Conservation (phyloP, 2,113 vertebrate genomes). For the Symphodus melops region DNA sequence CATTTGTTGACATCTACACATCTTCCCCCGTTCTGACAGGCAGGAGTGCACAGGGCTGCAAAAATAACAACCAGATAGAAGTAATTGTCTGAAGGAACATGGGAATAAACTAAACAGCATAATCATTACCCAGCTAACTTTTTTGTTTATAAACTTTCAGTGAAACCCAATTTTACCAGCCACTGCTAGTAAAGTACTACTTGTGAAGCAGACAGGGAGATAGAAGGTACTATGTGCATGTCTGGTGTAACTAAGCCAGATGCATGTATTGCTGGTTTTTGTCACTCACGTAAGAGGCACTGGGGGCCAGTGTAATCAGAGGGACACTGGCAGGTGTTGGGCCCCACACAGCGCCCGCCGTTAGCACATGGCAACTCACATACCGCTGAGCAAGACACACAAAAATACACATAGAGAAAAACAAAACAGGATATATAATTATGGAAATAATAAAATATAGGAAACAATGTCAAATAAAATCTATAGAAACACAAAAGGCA, state of each 20-base stretch:
- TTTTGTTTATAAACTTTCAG: background rate
- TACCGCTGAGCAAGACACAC: constrained; percentile 70
- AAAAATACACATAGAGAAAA: background rate
- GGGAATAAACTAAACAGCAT: background rate
- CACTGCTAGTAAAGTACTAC: too few relatives aligned
- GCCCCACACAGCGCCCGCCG: constrained; percentile 83
- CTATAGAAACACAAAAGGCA: too few relatives aligned
- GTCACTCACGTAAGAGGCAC: constrained; percentile 84
- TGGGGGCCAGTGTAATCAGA: constrained; percentile 84
- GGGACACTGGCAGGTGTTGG: constrained; percentile 83
- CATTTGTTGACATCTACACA: constrained; percentile 87
- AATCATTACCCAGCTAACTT: background rate
- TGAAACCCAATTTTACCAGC: background rate
- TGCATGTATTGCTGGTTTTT: constrained; percentile 13
- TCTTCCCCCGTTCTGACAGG: constrained; percentile 82
- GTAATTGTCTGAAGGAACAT: background rate
- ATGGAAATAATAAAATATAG: too few relatives aligned
- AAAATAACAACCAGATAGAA: constrained; percentile 33
- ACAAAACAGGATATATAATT: background rate
- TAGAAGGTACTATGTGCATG: background rate
- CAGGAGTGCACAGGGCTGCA: constrained; percentile 83
- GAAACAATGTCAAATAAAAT: too few relatives aligned
- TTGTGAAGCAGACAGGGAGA: background rate
- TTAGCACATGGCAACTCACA: constrained; percentile 85
- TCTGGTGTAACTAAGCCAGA: constrained; percentile 15